Base-by-base conservation (phyloP, 64 coral and sea anemone genomes). In the Orbicella faveolata region DNA sequence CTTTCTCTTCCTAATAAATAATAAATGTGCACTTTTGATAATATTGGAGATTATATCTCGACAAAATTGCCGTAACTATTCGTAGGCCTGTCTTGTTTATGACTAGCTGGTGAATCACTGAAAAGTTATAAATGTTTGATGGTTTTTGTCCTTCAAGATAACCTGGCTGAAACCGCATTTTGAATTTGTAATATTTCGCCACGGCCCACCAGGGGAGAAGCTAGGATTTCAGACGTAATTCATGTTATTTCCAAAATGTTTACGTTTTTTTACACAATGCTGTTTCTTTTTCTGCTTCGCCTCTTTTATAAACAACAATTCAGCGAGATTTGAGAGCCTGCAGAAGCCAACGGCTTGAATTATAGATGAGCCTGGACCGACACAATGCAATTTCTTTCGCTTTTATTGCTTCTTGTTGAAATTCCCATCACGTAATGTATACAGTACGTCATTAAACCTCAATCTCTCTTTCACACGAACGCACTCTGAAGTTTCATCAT, bases 101-200 rank as follows among this genome's bases (percentile, higher is more conserved):
- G 1, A 72, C 35, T 21, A 68, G 44, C 1, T 25, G 23, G 41
- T 85, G 64, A 85, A 52, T 85, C 82, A 65, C 11, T 3, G 37
- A 85, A 26, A 52, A n/a, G 39, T 72, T 23, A 85, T 85, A 72
- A 85, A 85, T 85, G 9, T 85, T 85, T 85, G 19, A 85, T 85
- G 37, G 26, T 72, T 67, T 85, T 73, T 53, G 82, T 85, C 82
- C 44, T 48, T 5, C 80, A 41, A 61, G 13, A 83, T 10, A 83
- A 67, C 34, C 8, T n/a, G 62, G 44, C 82, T 72, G 52, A 72
- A 85, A 70, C 63, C 39, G 35, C 64, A 52, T 85, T 70, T 52
- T 52, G 4, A 52, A 65, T 85, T 73, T 25, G n/a, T 52, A 85
- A 85, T 72, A 85, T 53, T 52, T 72, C 65, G 6, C 63, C 0